phyloP scores from a whole-genome alignment of 2,888 invertebrate species.

The Coelopa pilipes region DNA sequence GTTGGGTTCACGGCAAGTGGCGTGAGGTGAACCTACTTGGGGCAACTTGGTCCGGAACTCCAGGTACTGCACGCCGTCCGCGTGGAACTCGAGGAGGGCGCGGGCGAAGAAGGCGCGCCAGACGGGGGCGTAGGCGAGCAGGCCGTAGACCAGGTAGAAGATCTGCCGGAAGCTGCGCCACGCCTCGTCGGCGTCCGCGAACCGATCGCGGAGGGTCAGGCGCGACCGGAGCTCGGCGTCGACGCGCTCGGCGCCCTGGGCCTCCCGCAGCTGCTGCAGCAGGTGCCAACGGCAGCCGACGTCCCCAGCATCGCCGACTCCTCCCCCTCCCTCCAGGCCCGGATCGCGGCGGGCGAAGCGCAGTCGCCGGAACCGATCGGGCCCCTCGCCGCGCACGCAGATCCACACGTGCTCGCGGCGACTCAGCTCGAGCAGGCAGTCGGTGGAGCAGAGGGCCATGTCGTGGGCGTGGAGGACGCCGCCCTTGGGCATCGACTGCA shows the following conservation, averaged over 20 bases:
- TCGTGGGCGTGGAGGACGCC: conserved; percentile 78
- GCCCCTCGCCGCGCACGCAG: conserved; percentile 59
- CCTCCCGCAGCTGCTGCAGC: conserved; percentile 50
- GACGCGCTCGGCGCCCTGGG: conserved; percentile 60
- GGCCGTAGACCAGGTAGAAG: conserved; percentile 69
- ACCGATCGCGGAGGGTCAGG: conserved; percentile 70
- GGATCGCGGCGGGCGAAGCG: conserved; percentile 48
- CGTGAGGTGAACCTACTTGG: conserved; percentile 53
- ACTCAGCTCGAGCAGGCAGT: conserved; percentile 74
- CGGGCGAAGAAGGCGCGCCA: conserved; percentile 76
- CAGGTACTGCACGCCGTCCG: conserved; percentile 77
- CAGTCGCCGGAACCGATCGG: conserved; percentile 46
- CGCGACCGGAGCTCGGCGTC: conserved; percentile 69
- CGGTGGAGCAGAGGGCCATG: conserved; percentile 72
- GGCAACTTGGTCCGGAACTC: conserved; percentile 77
- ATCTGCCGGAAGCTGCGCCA: conserved; percentile 72
- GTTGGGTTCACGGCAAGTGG: too few relatives aligned
- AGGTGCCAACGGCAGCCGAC: conserved; percentile 54
- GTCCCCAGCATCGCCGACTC: neutral
- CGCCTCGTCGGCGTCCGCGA: conserved; percentile 70
- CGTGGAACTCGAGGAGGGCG: conserved; percentile 72
- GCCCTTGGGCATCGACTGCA: conserved; percentile 80
- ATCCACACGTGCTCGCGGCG: conserved; percentile 70
- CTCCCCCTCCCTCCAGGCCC: conserved; percentile 44
- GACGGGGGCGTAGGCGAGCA: conserved; percentile 73